Evolutionary conservation across 2,797 vertebrate genomes (phyloP).

Genomic region (Meriones psammophilus): DNA sequence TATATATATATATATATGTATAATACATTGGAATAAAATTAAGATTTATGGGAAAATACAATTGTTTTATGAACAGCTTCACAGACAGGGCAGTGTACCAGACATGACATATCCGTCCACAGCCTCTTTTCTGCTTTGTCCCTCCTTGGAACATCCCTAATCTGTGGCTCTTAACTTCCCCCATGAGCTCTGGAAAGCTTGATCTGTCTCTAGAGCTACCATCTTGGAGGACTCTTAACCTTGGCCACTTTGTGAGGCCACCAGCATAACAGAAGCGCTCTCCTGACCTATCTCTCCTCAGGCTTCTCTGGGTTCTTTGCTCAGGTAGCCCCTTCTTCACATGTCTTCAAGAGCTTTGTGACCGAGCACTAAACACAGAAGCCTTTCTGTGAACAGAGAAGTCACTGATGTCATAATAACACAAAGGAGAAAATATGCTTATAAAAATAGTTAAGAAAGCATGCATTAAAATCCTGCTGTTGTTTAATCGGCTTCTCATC

Average conservation of each 20-base stretch:
- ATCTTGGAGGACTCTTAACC: background rate
- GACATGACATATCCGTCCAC: background rate
- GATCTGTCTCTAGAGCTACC: background rate
- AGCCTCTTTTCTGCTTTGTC: background rate
- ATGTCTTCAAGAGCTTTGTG: background rate
- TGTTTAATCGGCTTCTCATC: background rate
- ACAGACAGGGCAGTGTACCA: background rate
- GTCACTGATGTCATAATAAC: background rate
- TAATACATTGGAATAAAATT: background rate
- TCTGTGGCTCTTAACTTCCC: background rate
- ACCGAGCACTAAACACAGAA: background rate
- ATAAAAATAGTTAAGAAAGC: conserved; percentile 17
- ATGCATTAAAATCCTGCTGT: background rate
- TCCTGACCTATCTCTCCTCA: background rate
- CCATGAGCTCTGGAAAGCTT: background rate
- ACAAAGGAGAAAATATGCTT: background rate
- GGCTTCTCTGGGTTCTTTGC: background rate
- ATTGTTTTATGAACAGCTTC: background rate
- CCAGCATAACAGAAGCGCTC: background rate
- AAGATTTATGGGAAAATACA: background rate
- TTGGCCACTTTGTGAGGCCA: background rate
- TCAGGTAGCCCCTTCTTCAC: background rate
- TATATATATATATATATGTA: no score
- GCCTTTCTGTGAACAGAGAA: background rate
- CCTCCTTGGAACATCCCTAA: background rate